These are phyloP conservation scores for Scyliorhinus canicula DNA, from an alignment of 2,797 vertebrate species.

Conservation along the genomic window DNA sequence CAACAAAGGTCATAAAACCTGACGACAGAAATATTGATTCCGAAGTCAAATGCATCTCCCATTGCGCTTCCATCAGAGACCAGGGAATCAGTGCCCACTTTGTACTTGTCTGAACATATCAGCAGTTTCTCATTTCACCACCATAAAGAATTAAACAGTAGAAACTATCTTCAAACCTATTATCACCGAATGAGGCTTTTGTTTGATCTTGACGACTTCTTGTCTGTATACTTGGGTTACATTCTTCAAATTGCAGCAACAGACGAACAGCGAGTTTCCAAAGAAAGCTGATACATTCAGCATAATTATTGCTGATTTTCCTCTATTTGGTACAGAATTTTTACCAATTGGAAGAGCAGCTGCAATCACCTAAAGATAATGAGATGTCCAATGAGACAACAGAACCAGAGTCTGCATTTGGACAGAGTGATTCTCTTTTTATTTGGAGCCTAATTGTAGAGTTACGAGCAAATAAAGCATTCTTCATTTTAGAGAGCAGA, in stretches of 20 bases:
- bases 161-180: neutral
- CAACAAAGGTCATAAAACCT: neutral
- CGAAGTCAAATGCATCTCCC: constrained; percentile 4
- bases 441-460: neutral
- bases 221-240: neutral
- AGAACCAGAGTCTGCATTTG: neutral
- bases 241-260: constrained; percentile 1
- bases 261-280: neutral
- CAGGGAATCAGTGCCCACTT: neutral
- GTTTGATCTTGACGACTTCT: neutral
- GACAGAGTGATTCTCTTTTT: neutral
- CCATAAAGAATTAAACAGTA: neutral
- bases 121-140: neutral
- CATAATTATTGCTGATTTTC: neutral
- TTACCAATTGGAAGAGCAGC: neutral
- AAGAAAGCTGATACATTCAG: constrained; percentile 13
- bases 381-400: neutral
- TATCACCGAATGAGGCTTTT: neutral
- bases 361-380: neutral
- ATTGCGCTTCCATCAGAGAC: constrained; percentile 5
- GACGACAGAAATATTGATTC: constrained; percentile 27
- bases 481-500: neutral
- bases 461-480: neutral
- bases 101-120: constrained; percentile 19
- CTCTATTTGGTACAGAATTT: neutral